Percentiles rank a stretch among this genome's conserved stretches.
Conservation (phyloP, 2,797 vertebrate species). For the Peromyscus aztecus region DNA sequence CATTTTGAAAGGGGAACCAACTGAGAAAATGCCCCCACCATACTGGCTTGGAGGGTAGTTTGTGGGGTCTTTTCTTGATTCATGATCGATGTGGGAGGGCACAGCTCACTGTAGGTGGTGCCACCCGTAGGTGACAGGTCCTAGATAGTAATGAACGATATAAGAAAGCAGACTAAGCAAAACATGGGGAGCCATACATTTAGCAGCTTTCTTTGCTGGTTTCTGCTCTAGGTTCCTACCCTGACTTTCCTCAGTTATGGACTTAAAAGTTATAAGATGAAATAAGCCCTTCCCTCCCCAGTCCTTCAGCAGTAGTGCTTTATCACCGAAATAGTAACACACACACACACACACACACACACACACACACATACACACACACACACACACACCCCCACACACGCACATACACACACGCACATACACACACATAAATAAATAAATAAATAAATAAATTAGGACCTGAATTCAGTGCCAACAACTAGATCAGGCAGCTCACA, state of each 20-base stretch:
- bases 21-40: background rate
- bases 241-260: background rate
- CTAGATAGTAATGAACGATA: background rate
- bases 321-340: background rate
- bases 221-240: background rate
- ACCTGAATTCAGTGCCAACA: background rate
- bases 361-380: background rate
- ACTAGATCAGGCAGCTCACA: background rate
- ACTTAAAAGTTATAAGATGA: background rate
- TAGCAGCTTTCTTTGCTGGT: background rate
- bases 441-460: background rate
- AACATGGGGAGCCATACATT: background rate
- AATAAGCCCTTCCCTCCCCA: background rate
- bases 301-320: background rate
- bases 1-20: background rate
- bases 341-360: background rate
- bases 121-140: rapidly evolving
- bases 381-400: background rate
- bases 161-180: background rate
- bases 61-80: background rate
- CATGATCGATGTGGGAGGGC: too few relatives aligned
- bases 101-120: background rate
- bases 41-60: background rate
- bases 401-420: background rate
- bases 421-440: background rate